Conservation (phyloP, 1,140 invertebrate genomes). For the Dreissena rostriformis region DNA sequence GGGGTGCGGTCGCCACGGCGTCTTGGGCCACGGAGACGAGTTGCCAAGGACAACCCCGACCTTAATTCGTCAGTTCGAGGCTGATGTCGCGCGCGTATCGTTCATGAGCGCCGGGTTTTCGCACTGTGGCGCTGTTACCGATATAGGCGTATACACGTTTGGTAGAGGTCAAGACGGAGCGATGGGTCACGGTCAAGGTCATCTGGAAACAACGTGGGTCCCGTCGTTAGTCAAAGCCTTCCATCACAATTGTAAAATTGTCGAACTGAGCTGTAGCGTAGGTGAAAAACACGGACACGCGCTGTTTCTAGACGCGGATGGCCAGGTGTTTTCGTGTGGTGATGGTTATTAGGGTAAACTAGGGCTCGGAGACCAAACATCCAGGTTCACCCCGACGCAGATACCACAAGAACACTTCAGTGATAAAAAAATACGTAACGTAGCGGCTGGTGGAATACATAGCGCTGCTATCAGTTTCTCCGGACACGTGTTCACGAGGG, state of each 20-base stretch:
- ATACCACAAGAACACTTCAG: slow-evolving; percentile 87
- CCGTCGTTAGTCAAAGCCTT: slow-evolving; percentile 12
- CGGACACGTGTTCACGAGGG: slow-evolving; percentile 97
- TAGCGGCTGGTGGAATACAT: slow-evolving; percentile 96
- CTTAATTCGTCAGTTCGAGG: slow-evolving; percentile 41
- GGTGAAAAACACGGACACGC: slow-evolving; percentile 70
- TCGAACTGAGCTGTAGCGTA: slow-evolving; percentile 64
- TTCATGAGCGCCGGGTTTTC: slow-evolving; percentile 60
- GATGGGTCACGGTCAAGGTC: slow-evolving; percentile 91
- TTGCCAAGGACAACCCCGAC: slow-evolving; percentile 45
- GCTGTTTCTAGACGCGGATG: slow-evolving; percentile 51
- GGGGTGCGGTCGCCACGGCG: slow-evolving; percentile 67
- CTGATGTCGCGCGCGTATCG: slow-evolving; percentile 13
- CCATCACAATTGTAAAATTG: neutral
- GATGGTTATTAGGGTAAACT: slow-evolving; percentile 69
- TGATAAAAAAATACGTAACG: slow-evolving; percentile 91
- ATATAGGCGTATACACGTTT: slow-evolving; percentile 94
- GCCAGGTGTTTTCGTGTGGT: slow-evolving; percentile 60
- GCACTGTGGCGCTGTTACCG: slow-evolving; percentile 86
- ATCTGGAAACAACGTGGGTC: slow-evolving; percentile 3
- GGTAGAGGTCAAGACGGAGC: slow-evolving; percentile 97
- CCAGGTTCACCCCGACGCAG: slow-evolving; percentile 88
- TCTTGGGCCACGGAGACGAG: slow-evolving; percentile 61
- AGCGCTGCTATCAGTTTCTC: slow-evolving; percentile 94
- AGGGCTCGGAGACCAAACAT: slow-evolving; percentile 65